phyloP scores from a whole-genome alignment of 1,140 invertebrate genomes.

The Leguminivora glycinivorella region DNA sequence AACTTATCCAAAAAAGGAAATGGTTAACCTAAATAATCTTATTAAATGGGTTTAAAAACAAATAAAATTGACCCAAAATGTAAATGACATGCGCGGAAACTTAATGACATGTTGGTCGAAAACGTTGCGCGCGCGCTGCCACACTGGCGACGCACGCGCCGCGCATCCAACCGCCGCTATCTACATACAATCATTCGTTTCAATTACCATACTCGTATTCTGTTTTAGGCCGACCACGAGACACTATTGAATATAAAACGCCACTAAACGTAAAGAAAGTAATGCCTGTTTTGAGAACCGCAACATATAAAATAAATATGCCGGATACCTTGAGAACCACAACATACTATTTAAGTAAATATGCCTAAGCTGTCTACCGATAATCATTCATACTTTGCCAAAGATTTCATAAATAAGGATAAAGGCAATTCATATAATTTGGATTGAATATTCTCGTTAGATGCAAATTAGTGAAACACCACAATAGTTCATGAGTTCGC shows the following conservation, averaged over 20 bases:
- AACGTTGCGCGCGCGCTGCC: slow-evolving; percentile 19
- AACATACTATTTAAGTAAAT: no score
- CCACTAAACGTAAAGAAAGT: not conserved
- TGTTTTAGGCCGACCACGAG: not conserved
- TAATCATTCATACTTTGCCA: no score
- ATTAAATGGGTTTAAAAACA: not conserved
- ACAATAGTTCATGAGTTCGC: no score
- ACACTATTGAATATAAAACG: not conserved
- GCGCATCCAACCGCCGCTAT: not conserved
- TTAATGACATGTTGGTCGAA: slow-evolving; percentile 6
- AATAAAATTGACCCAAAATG: not conserved
- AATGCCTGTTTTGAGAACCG: not conserved
- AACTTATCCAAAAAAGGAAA: no score
- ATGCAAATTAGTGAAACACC: no score
- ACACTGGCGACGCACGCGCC: slow-evolving; percentile 15
- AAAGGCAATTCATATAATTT: no score
- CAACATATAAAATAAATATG: no score
- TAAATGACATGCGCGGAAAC: not conserved
- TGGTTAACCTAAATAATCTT: not conserved
- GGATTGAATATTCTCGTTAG: no score
- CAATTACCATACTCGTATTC: not conserved
- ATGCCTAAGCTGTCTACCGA: not conserved
- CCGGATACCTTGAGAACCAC: not conserved
- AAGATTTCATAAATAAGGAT: no score
- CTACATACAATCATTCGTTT: slow-evolving; percentile 2